phyloP scores from a whole-genome alignment of 2,888 invertebrate species.

The Sicus ferrugineus region DNA sequence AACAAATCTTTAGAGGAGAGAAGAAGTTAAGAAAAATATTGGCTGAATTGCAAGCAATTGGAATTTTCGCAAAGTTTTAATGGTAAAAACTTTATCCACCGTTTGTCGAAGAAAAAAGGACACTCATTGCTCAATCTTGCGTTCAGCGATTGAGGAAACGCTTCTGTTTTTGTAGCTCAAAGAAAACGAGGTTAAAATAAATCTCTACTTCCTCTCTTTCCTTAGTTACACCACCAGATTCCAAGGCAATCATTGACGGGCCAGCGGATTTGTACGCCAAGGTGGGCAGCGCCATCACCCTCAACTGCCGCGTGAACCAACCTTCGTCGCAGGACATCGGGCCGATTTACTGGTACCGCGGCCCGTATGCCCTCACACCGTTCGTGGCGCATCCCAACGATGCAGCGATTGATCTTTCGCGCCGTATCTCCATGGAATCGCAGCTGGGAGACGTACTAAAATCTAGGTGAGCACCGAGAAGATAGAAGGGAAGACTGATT shows the following conservation, averaged over 20 bases:
- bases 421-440: slow-evolving; percentile 63
- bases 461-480: slow-evolving; percentile 67
- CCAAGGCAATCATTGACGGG: slow-evolving; percentile 74
- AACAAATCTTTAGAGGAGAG: neutral
- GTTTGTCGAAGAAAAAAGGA: no score
- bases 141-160: no score
- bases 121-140: no score
- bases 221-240: slow-evolving; percentile 68
- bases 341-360: slow-evolving; percentile 77
- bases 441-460: slow-evolving; percentile 73
- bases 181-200: no score
- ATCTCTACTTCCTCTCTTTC: neutral
- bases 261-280: slow-evolving; percentile 77
- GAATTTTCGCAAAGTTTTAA: neutral
- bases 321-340: slow-evolving; percentile 73
- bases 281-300: slow-evolving; percentile 76
- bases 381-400: slow-evolving; percentile 62
- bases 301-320: slow-evolving; percentile 77
- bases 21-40: neutral
- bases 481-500: no score
- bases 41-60: neutral
- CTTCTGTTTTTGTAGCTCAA: no score
- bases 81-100: neutral
- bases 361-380: slow-evolving; percentile 63
- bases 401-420: slow-evolving; percentile 59